Percentiles rank a stretch among this genome's conserved stretches.
phyloP scores from a whole-genome alignment of 2,797 vertebrate genomes.

The Cygnus olor region DNA sequence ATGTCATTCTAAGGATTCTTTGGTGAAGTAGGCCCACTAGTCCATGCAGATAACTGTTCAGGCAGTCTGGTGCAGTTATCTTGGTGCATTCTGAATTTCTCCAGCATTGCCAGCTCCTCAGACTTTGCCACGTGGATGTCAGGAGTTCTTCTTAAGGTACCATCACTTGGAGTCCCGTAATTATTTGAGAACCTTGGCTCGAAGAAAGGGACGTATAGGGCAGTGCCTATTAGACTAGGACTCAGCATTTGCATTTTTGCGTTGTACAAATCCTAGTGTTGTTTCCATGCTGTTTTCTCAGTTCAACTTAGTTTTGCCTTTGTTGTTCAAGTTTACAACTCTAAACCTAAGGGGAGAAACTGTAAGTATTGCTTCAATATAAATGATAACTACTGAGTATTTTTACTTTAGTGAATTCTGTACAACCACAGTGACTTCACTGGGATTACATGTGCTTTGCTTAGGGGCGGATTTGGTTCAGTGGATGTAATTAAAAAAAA shows the following conservation, averaged over 20 bases:
- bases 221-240: rapidly evolving
- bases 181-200: neutral
- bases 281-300: neutral
- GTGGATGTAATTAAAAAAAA: conserved; percentile 37
- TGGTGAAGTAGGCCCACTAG: neutral
- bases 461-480: conserved; percentile 28
- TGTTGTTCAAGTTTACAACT: neutral
- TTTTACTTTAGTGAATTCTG: conserved; percentile 9
- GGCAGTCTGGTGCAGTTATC: neutral
- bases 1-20: neutral
- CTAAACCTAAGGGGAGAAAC: neutral
- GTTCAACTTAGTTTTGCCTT: neutral
- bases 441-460: conserved; percentile 49
- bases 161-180: neutral
- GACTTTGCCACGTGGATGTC: neutral
- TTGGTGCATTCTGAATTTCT: neutral
- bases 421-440: neutral
- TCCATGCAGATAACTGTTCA: rapidly evolving
- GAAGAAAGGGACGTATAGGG: rapidly evolving
- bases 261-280: rapidly evolving
- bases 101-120: neutral
- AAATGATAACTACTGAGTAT: neutral
- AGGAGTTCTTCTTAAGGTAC: neutral
- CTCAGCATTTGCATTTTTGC: neutral
- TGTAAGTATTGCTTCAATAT: neutral